Percentiles rank a stretch among this genome's conserved stretches.
phyloP scores from a whole-genome alignment of 2,113 vertebrate species.

The Rutilus rutilus region DNA sequence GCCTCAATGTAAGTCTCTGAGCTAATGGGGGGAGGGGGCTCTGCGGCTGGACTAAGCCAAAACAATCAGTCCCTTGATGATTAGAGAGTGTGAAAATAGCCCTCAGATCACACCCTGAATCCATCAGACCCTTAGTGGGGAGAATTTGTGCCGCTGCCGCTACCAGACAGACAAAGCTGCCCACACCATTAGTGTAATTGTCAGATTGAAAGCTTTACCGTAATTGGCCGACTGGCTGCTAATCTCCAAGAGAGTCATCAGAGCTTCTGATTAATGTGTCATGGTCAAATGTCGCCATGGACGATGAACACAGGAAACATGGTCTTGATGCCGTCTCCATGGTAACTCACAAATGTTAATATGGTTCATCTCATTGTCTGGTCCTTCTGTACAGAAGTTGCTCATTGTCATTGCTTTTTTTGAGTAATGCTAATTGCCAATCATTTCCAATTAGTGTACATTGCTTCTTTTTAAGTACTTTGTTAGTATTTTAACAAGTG shows the following conservation, averaged over 20 bases:
- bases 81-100: constrained; percentile 42
- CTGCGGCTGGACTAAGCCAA: constrained; percentile 9
- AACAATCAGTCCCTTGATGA: constrained; percentile 34
- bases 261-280: constrained; percentile 53
- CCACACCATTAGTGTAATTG: constrained; percentile 45
- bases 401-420: neutral
- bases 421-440: neutral
- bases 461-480: neutral
- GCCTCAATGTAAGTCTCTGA: neutral
- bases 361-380: constrained; percentile 37
- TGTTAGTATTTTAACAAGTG: neutral
- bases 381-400: constrained; percentile 4
- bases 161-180: constrained; percentile 53
- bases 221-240: constrained; percentile 52
- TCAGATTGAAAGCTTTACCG: constrained; percentile 38
- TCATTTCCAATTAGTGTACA: neutral
- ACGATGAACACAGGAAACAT: constrained; percentile 36
- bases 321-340: constrained; percentile 45
- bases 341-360: constrained; percentile 52
- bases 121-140: constrained; percentile 30
- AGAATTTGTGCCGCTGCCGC: neutral
- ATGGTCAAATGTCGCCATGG: constrained; percentile 49
- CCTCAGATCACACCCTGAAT: constrained; percentile 29
- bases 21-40: constrained; percentile 5
- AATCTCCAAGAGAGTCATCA: constrained; percentile 46